Conservation (phyloP, 2,797 vertebrate genomes). For the Novumbra hubbsi region DNA sequence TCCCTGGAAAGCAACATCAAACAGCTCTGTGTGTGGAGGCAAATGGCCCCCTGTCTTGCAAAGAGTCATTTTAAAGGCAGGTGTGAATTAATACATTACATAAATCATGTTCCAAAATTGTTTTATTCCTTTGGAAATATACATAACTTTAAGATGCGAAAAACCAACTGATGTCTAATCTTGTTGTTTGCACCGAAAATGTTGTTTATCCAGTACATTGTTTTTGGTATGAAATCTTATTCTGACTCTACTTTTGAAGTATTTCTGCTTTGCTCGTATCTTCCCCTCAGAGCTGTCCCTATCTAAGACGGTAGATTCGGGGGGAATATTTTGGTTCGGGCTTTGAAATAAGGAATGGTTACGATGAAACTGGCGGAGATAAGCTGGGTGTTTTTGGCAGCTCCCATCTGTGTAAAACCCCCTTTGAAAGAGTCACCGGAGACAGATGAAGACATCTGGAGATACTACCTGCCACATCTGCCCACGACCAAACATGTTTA, state of each 20-base stretch:
- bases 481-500: slow-evolving; percentile 69
- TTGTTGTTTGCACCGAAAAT: slow-evolving; percentile 3
- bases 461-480: slow-evolving; percentile 72
- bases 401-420: slow-evolving; percentile 62
- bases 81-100: slow-evolving; percentile 46
- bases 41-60: slow-evolving; percentile 26
- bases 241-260: neutral
- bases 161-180: slow-evolving; percentile 12
- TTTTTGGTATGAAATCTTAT: neutral
- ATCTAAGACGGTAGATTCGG: slow-evolving; percentile 6
- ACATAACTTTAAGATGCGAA: neutral
- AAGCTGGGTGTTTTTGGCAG: slow-evolving; percentile 52
- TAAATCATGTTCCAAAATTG: slow-evolving; percentile 37
- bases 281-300: neutral
- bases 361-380: slow-evolving; percentile 26
- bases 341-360: slow-evolving; percentile 37
- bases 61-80: slow-evolving; percentile 47
- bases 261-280: neutral
- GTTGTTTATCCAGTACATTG: neutral
- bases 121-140: slow-evolving; percentile 27
- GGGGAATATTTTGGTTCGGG: slow-evolving; percentile 33
- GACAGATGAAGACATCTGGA: slow-evolving; percentile 78
- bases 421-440: slow-evolving; percentile 60
- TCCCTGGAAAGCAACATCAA: slow-evolving; percentile 48
- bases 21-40: slow-evolving; percentile 28